Percentiles rank a stretch among this genome's conserved stretches.
These are phyloP conservation scores for Paratilapia polleni DNA, from an alignment of 2,113 vertebrate species.

Conservation along the genomic window DNA sequence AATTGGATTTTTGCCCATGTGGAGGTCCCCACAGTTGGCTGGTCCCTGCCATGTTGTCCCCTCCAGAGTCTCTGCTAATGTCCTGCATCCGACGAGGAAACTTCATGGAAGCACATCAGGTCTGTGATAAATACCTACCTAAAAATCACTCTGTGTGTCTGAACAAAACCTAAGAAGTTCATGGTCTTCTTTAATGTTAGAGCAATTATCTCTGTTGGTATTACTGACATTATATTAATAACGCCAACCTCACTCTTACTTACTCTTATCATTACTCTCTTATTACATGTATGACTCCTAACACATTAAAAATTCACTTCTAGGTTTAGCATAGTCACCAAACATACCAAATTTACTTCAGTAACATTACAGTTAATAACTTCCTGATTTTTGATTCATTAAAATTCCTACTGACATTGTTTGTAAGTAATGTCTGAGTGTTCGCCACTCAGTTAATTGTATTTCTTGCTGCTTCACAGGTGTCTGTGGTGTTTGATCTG, in stretches of 20 bases:
- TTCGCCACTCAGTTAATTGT: background rate
- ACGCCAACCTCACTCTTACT: background rate
- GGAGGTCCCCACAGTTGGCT: constrained; percentile 81
- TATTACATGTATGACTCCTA: background rate
- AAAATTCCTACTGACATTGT: accelerated
- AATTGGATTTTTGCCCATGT: constrained; percentile 74
- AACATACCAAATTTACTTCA: background rate
- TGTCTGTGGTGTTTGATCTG: constrained; percentile 89
- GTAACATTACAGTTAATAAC: background rate
- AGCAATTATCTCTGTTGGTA: background rate
- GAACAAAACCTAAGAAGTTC: background rate
- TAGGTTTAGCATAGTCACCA: background rate
- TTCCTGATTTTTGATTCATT: background rate
- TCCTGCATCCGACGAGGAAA: constrained; percentile 92
- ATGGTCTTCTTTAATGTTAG: background rate
- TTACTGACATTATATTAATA: background rate
- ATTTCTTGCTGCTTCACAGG: constrained; percentile 76
- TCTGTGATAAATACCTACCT: constrained; percentile 16
- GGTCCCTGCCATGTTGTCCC: constrained; percentile 93
- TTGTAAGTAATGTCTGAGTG: background rate
- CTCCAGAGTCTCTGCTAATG: constrained; percentile 93
- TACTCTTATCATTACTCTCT: background rate
- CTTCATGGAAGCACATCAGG: constrained; percentile 94
- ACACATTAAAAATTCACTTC: background rate
- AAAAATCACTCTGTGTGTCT: background rate